These are phyloP conservation scores for Drosophila yakuba DNA, from an alignment of 1,140 invertebrate species.

Conservation along the genomic window DNA sequence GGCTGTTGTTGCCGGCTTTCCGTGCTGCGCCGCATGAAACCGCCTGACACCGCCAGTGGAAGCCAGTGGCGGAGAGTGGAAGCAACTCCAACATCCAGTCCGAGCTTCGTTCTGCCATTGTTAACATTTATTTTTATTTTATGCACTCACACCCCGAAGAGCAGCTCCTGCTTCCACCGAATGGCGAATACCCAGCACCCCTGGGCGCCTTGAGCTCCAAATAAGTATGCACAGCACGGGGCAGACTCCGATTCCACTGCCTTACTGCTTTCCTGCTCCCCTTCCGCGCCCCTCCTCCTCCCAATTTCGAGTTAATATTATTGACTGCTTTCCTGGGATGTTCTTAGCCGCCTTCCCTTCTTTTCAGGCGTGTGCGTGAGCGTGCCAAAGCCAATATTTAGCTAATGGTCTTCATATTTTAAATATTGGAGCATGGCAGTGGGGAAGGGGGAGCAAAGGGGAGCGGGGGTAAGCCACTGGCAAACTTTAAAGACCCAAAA, in stretches of 20 bases:
- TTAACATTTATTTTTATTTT: constrained; percentile 83
- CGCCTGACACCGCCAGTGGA: constrained; percentile 50
- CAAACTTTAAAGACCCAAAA: constrained; percentile 33
- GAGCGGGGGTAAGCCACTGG: constrained; percentile 11
- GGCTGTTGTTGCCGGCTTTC: constrained; percentile 53
- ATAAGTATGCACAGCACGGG: constrained; percentile 82
- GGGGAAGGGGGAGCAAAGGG: background rate
- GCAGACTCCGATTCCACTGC: constrained; percentile 37
- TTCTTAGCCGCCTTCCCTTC: constrained; percentile 9
- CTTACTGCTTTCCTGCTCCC: constrained; percentile 12
- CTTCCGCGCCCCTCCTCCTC: constrained; percentile 5
- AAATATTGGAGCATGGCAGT: constrained; percentile 60
- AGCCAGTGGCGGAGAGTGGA: constrained; percentile 4
- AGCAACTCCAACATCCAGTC: constrained; percentile 50
- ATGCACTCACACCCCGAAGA: constrained; percentile 64
- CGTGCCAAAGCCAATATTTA: constrained; percentile 82
- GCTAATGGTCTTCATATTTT: constrained; percentile 83
- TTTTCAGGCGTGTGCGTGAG: constrained; percentile 48
- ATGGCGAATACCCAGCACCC: background rate
- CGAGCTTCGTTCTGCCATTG: constrained; percentile 76
- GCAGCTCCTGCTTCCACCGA: too few relatives aligned
- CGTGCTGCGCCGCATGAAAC: constrained; percentile 67
- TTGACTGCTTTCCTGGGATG: constrained; percentile 65
- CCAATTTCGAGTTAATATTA: constrained; percentile 74
- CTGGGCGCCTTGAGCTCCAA: constrained; percentile 70